phyloP scores from a whole-genome alignment of 2,113 vertebrate genomes.

The Clarias gariepinus region DNA sequence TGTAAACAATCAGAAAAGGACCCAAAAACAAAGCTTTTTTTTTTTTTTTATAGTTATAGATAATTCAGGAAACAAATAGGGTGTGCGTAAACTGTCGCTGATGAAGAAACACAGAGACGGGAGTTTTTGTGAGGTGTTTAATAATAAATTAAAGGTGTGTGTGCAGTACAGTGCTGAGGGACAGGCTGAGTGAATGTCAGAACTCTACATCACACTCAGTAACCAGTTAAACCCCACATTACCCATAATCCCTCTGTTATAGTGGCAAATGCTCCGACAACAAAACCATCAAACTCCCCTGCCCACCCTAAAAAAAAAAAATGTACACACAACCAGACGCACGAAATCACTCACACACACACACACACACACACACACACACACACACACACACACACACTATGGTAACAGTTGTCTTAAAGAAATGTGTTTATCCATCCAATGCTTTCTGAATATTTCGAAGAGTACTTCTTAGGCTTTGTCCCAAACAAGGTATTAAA shows the following conservation, averaged over 20 bases:
- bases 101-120: neutral
- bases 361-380: neutral
- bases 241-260: slow-evolving; percentile 28
- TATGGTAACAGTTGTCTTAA: neutral
- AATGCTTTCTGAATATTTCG: neutral
- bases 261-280: slow-evolving; percentile 25
- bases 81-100: neutral
- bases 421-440: neutral
- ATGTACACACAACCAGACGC: neutral
- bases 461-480: neutral
- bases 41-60: neutral
- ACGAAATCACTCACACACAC: neutral
- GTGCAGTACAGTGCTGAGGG: slow-evolving; percentile 28
- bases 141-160: slow-evolving; percentile 33
- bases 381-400: neutral
- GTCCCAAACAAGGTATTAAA: neutral
- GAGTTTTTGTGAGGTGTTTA: slow-evolving; percentile 23
- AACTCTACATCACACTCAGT: slow-evolving; percentile 2
- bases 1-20: neutral
- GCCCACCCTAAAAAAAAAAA: no score
- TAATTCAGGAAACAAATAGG: neutral
- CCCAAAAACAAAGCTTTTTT: neutral
- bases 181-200: slow-evolving; percentile 17
- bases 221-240: slow-evolving; percentile 1
- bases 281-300: neutral